Percentiles rank a stretch among this genome's conserved stretches.
These are phyloP conservation scores for Battus philenor DNA, from an alignment of 1,140 invertebrate species.

Conservation along the genomic window DNA sequence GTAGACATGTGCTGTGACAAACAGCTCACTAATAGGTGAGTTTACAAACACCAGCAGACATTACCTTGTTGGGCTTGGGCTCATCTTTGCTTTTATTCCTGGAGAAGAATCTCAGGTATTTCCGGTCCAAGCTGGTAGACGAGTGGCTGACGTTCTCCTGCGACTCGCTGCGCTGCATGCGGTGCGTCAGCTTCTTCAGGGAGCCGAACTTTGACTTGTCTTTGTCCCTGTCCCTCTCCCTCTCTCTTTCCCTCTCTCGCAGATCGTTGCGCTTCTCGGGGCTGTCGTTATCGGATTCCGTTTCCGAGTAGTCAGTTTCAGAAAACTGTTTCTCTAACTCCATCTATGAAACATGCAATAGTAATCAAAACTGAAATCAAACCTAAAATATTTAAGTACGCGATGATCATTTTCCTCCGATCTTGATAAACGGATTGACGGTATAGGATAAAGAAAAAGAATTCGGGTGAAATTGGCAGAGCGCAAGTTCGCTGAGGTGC, in stretches of 20 bases:
- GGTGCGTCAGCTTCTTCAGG: slow-evolving; percentile 49
- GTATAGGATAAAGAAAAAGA: too few relatives aligned
- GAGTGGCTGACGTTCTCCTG: slow-evolving; percentile 72
- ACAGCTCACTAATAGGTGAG: too few relatives aligned
- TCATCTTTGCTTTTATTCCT: slow-evolving; percentile 51
- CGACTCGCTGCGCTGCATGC: slow-evolving; percentile 55
- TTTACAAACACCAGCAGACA: too few relatives aligned
- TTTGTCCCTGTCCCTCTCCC: slow-evolving; percentile 58
- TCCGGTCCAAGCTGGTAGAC: slow-evolving; percentile 84
- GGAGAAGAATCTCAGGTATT: slow-evolving; percentile 79
- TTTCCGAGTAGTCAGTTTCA: slow-evolving; percentile 87
- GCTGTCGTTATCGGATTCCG: slow-evolving; percentile 61
- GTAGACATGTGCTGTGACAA: too few relatives aligned
- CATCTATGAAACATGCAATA: too few relatives aligned
- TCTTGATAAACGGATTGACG: too few relatives aligned
- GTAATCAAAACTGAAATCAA: too few relatives aligned
- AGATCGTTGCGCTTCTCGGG: slow-evolving; percentile 22
- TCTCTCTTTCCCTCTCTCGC: slow-evolving; percentile 33
- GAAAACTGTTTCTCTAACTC: slow-evolving; percentile 81
- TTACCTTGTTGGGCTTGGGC: slow-evolving; percentile 40
- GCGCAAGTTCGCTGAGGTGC: too few relatives aligned
- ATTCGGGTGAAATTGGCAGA: too few relatives aligned
- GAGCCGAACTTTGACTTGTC: slow-evolving; percentile 65
- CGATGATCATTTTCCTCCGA: too few relatives aligned
- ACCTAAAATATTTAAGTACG: too few relatives aligned